Conservation (phyloP, 2,113 vertebrate genomes). For the Lates calcarifer region DNA sequence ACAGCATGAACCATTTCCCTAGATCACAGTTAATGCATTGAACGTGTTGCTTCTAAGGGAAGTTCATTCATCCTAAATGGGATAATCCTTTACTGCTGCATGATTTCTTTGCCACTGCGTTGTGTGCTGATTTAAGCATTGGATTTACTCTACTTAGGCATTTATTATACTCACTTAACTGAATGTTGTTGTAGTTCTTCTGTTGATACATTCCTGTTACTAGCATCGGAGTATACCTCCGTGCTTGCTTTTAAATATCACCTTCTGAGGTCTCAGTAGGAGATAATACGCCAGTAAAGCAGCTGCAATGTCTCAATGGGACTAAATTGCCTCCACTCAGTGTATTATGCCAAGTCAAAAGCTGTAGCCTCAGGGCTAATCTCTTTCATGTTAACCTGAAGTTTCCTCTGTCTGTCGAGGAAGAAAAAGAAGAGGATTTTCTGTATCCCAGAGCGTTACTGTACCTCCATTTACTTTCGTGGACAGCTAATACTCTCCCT, state of each 20-base stretch:
- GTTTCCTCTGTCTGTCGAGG: slow-evolving; percentile 25
- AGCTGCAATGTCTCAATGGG: slow-evolving; percentile 2
- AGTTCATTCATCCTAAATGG: slow-evolving; percentile 41
- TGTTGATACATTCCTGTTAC: slow-evolving; percentile 4
- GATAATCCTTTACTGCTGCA: slow-evolving; percentile 42
- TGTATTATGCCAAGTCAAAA: slow-evolving; percentile 10
- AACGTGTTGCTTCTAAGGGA: slow-evolving; percentile 37
- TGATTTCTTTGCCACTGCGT: slow-evolving; percentile 23
- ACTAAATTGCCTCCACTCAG: slow-evolving; percentile 15
- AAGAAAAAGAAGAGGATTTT: slow-evolving; percentile 13
- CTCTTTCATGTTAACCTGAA: slow-evolving; percentile 31
- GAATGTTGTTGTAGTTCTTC: slow-evolving; percentile 2
- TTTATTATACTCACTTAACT: slow-evolving; percentile 43
- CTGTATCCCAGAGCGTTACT: slow-evolving; percentile 19
- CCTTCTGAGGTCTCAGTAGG: not conserved
- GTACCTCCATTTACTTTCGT: slow-evolving; percentile 19
- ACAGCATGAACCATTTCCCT: slow-evolving; percentile 37
- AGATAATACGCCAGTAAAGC: slow-evolving; percentile 29
- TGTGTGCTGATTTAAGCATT: slow-evolving; percentile 32
- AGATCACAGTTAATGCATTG: slow-evolving; percentile 35
- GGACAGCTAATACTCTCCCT: slow-evolving; percentile 9
- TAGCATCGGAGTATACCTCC: not conserved
- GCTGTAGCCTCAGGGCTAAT: slow-evolving; percentile 39
- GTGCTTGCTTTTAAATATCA: slow-evolving; percentile 22
- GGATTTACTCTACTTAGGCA: slow-evolving; percentile 43